Conservation (phyloP, 2,113 vertebrate genomes). For the Mugil cephalus region DNA sequence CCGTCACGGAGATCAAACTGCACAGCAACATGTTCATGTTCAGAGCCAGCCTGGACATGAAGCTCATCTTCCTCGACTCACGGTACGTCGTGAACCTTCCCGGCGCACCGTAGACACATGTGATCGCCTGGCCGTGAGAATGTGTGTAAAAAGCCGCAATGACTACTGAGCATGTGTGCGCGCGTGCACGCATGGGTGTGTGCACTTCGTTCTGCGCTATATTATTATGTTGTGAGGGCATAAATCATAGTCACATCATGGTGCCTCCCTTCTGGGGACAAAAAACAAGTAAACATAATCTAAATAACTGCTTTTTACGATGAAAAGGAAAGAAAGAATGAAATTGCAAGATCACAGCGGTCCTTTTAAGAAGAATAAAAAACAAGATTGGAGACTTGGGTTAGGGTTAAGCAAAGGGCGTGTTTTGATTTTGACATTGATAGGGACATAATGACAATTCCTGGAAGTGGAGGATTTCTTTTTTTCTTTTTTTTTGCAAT, state of each 20-base stretch:
- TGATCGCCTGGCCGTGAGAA: conserved; percentile 7
- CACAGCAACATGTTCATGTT: conserved; percentile 99
- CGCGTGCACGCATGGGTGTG: conserved; percentile 28
- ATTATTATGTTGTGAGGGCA: not conserved
- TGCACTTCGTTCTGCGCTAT: not conserved
- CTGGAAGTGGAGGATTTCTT: no score
- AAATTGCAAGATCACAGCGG: no score
- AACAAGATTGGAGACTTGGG: no score
- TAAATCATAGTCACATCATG: no score
- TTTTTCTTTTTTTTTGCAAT: no score
- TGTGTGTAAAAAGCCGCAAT: not conserved
- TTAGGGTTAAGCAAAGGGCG: no score
- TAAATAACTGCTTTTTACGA: no score
- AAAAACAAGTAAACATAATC: not conserved
- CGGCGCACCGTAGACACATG: not conserved
- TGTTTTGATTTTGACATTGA: no score
- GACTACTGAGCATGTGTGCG: conserved; percentile 3
- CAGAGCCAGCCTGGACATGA: conserved; percentile 97
- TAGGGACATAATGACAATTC: no score
- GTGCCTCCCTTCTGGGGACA: not conserved
- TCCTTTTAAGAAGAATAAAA: no score
- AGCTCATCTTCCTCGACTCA: conserved; percentile 98
- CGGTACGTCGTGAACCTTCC: conserved; percentile 80
- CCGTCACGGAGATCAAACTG: conserved; percentile 96
- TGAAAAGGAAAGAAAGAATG: no score